phyloP scores from a whole-genome alignment of 2,113 vertebrate genomes.

The Phodopus roborovskii region DNA sequence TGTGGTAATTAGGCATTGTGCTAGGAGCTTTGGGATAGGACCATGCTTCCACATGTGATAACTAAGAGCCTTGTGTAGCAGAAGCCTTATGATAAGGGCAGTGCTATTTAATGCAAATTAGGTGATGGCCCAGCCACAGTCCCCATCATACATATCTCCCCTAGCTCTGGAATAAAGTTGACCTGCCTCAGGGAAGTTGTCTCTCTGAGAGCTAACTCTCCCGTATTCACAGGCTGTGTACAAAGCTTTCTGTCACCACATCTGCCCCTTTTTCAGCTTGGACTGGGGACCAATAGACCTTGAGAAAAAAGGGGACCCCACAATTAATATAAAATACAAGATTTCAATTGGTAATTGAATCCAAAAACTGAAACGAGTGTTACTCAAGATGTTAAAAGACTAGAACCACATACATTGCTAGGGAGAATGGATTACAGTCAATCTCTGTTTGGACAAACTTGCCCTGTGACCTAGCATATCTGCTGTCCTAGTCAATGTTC shows the following conservation, averaged over 20 bases:
- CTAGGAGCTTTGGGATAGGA: background rate
- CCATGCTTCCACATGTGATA: background rate
- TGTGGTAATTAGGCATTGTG: background rate
- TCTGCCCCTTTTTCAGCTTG: background rate
- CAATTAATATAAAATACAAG: background rate
- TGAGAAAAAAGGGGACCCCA: background rate
- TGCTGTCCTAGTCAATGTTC: background rate
- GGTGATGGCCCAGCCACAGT: background rate
- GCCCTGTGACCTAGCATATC: background rate
- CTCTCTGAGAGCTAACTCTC: background rate
- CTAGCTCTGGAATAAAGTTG: background rate
- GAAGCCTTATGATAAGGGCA: background rate
- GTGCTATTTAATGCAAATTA: background rate
- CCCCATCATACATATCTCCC: background rate
- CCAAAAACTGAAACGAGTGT: background rate
- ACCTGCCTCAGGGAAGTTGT: background rate
- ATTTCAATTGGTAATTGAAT: background rate
- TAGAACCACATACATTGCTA: background rate
- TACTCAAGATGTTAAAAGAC: background rate
- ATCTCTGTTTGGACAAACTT: conserved; percentile 11
- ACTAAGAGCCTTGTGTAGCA: background rate
- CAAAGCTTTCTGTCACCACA: background rate
- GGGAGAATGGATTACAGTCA: background rate
- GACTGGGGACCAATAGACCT: background rate
- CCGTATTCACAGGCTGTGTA: background rate